Base-by-base conservation (phyloP, 1,140 invertebrate species). In the Drosophila subobscura region DNA sequence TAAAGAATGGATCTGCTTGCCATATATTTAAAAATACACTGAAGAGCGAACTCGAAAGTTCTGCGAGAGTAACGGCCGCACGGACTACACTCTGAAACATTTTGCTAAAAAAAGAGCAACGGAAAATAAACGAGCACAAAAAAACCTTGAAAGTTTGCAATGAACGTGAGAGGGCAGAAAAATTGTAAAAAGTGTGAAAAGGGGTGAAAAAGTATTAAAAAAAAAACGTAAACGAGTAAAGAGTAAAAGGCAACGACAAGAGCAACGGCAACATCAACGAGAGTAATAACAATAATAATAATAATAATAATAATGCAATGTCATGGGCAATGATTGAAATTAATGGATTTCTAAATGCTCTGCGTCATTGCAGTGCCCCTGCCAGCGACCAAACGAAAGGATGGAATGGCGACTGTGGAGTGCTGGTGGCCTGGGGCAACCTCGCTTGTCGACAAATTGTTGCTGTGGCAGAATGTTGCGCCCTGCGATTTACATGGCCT, bases 301-400 rank as follows among this genome's bases (percentile, higher is more conserved):
- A 60, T 52, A 63, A 60, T 52, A 78, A 75, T 65, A 85, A 79
- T 79, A 65, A 64, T 72, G 79, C 79, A 76, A 84, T 72, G 79
- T 84, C 79, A 84, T 66, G 75, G 79, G 71, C 72, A 84, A 84
- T 84, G 79, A 84, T 84, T 83, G 79, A 84, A 84, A 84, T 84
- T 84, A 84, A 84, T 84, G 79, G 79, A 76, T 84, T 84, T 79
- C 60, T 75, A 81, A 81, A 81, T 81, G 73, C 70, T 74, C 79
- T 52, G 64, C 64, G 79, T 81, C 79, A 81, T 81, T 68, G 72
- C 64, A 60, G 58, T 14, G 6, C 7, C 37, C 25, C 3, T 14
- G n/a, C 4, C 47, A 47, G 20, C 54, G 40, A n/a, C 68, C 40
- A 20, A 20, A 20, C 16, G 20, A 46, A 25, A 16, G 12, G 23